Base-by-base conservation (phyloP, 2,797 vertebrate genomes). In the Huso huso region DNA sequence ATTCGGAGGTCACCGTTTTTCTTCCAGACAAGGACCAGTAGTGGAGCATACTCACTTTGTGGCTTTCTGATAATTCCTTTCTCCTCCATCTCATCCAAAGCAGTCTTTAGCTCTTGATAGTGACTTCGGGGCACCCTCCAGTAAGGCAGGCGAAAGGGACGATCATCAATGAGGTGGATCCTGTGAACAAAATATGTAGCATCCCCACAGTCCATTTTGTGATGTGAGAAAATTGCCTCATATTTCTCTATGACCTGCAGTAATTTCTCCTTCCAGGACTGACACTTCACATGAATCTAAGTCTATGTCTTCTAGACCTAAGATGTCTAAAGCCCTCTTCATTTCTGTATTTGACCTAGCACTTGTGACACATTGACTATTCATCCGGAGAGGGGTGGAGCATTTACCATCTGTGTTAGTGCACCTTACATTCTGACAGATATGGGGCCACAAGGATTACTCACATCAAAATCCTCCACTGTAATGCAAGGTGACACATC, bases 171-270 rank as follows among this genome's bases (percentile, higher is more conserved):
- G 0, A 77, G 58, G 5, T 37, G 62, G 0, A 74, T 70, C 8
- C 61, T 51, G 9, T 78, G 71, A 1, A 70, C 66, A 67, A 72
- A 78, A 23, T 61, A 66, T 23, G 0, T 61, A 37, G 13, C 65
- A 6, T 76, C 66, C 1, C 67, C 72, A 70, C 71, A 71, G 23
- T 76, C 69, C 70, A 79, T 64, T 50, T 72, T 76, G 9, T 75
- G 61, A 1, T 3, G 49, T 0, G 73, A 74, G 23, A 80, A 80
- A 2, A 70, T 75, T 1, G 66, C 68, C 37, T 77, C 69, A 50
- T 71, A 73, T 13, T 51, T 49, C 7, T 66, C 62, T 10, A 69
- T 66, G 15, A 70, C 8, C 2, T 63, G 3, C 1, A 73, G 8
- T 10, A 67, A 62, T 57, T 18, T 71, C 13, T 73, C 62, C 51